These are phyloP conservation scores for Hafferia zeledoni DNA, from an alignment of 2,797 vertebrate genomes.

Conservation along the genomic window DNA sequence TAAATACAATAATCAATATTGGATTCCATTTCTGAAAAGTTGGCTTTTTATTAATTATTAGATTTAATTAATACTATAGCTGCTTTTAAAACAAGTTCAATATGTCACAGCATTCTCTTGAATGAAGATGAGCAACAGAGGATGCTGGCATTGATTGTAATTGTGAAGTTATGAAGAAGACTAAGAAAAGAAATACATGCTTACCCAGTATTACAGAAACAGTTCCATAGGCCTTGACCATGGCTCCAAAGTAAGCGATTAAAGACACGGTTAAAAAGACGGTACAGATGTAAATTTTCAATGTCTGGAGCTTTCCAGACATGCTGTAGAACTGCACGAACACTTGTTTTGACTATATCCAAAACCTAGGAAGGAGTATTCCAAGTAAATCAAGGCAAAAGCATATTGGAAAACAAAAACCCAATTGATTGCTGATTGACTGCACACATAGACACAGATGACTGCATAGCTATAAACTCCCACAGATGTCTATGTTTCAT, in stretches of 20 bases:
- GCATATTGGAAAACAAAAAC: not conserved
- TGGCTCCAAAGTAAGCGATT: slow-evolving; percentile 96
- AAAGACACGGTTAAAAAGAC: slow-evolving; percentile 92
- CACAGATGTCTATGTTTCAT: not conserved
- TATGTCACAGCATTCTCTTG: not conserved
- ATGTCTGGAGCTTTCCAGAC: slow-evolving; percentile 93
- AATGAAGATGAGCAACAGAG: not conserved
- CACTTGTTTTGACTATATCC: slow-evolving; percentile 92
- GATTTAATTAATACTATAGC: not conserved
- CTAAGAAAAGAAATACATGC: slow-evolving; percentile 10
- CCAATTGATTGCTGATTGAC: not conserved
- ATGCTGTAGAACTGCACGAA: slow-evolving; percentile 86
- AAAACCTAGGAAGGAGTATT: slow-evolving; percentile 83
- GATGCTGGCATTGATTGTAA: not conserved
- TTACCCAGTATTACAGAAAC: slow-evolving; percentile 95
- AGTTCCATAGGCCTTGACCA: slow-evolving; percentile 96
- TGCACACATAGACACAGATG: not conserved
- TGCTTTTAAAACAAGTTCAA: not conserved
- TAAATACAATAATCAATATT: not conserved
- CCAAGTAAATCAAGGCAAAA: slow-evolving; percentile 28
- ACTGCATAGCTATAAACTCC: not conserved
- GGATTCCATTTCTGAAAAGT: not conserved
- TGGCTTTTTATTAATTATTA: not conserved
- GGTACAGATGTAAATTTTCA: slow-evolving; percentile 90
- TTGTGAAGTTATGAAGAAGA: not conserved